Percentiles rank a stretch among this genome's conserved stretches.
phyloP scores from a whole-genome alignment of 2,113 vertebrate species.

The Trichomycterus rosablanca region DNA sequence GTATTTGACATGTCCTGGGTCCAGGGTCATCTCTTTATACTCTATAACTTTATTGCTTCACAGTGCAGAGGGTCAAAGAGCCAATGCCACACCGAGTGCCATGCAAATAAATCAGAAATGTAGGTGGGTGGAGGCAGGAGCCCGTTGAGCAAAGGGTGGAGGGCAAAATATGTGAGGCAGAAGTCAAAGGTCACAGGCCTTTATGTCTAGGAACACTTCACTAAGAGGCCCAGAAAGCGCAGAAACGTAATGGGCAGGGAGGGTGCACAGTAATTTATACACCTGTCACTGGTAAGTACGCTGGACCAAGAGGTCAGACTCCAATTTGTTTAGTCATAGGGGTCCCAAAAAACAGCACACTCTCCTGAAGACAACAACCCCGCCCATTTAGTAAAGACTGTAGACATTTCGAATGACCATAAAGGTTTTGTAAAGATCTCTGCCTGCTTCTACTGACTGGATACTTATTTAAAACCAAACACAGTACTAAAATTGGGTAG shows the following conservation, averaged over 20 bases:
- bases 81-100: constrained; percentile 21
- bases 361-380: constrained; percentile 39
- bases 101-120: constrained; percentile 41
- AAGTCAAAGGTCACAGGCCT: constrained; percentile 53
- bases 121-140: constrained; percentile 17
- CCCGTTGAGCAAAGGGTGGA: constrained; percentile 28
- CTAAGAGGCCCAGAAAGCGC: constrained; percentile 43
- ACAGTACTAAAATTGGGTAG: too few species aligned
- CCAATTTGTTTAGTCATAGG: constrained; percentile 54
- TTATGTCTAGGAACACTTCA: constrained; percentile 50
- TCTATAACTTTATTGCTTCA: constrained; percentile 17
- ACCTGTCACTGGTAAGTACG: constrained; percentile 53
- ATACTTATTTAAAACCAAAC: too few species aligned
- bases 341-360: constrained; percentile 42
- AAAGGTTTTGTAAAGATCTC: too few species aligned
- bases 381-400: not conserved
- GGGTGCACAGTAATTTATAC: constrained; percentile 51
- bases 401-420: not conserved
- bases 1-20: constrained; percentile 1
- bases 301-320: constrained; percentile 46
- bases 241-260: constrained; percentile 38
- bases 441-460: too few species aligned
- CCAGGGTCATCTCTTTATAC: constrained; percentile 3
- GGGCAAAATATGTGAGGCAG: constrained; percentile 40
- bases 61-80: constrained; percentile 34